A percentile compares a stretch with the other conserved stretches of the same genome.
Conservation (phyloP, 2,113 vertebrate genomes). For the Patagioenas fasciata region DNA sequence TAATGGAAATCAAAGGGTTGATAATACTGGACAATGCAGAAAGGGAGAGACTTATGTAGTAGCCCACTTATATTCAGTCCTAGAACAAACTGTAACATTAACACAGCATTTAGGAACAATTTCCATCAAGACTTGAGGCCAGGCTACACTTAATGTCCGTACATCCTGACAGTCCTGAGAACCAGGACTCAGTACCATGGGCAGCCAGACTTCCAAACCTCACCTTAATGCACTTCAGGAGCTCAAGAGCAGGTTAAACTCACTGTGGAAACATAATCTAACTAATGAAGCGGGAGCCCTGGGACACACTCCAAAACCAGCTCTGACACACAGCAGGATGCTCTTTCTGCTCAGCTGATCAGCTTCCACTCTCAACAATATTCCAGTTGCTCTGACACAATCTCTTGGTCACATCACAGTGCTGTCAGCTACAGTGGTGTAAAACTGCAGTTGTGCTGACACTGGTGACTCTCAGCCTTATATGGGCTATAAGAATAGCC, state of each 20-base stretch:
- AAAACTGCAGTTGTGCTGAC: background rate
- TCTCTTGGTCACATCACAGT: background rate
- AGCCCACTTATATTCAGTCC: background rate
- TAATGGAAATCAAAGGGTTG: background rate
- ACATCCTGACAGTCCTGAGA: no score
- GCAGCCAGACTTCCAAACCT: background rate
- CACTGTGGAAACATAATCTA: background rate
- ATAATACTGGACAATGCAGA: background rate
- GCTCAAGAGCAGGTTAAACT: background rate
- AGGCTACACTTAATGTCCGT: background rate
- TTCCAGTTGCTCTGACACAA: background rate
- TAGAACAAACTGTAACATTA: background rate
- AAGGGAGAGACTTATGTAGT: accelerated
- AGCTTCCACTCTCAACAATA: background rate
- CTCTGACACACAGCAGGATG: background rate
- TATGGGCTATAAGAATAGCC: background rate
- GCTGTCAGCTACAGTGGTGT: background rate
- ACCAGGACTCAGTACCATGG: background rate
- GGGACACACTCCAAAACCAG: background rate
- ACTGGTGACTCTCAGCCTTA: background rate
- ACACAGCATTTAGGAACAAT: background rate
- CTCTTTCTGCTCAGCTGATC: background rate
- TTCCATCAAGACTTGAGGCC: background rate
- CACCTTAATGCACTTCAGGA: background rate
- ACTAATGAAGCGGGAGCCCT: background rate